Evolutionary conservation across 1,140 invertebrate species (phyloP).

Genomic region (Anoplophora glabripennis): DNA sequence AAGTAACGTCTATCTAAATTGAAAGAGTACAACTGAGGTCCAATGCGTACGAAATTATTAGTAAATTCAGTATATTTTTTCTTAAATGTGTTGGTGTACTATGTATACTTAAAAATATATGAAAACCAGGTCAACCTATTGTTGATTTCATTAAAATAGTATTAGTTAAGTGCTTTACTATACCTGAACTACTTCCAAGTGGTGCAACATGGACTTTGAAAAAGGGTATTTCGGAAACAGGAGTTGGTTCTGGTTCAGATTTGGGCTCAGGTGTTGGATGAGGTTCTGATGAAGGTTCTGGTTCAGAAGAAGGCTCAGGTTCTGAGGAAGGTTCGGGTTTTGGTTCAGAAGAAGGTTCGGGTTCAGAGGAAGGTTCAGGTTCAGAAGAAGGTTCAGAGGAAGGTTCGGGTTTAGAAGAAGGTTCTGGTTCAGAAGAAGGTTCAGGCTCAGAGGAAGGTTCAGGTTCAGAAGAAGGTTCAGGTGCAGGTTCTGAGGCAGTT

Average conservation of each 20-base stretch:
- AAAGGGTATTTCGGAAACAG: constrained; percentile 15
- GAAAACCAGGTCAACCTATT: not conserved
- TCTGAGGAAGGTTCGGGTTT: constrained; percentile 46
- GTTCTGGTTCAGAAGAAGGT: constrained; percentile 44
- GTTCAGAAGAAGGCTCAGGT: constrained; percentile 44
- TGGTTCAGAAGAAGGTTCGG: constrained; percentile 44
- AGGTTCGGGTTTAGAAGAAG: constrained; percentile 50
- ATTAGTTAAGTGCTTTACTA: not conserved
- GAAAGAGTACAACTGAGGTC: too few species aligned
- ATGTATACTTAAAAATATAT: too few species aligned
- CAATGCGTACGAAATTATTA: too few species aligned
- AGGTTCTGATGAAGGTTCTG: constrained; percentile 45
- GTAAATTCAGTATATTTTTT: too few species aligned
- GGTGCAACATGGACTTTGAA: not conserved
- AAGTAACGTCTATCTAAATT: too few species aligned
- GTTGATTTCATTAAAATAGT: not conserved
- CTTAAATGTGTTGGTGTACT: too few species aligned
- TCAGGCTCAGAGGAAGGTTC: constrained; percentile 47
- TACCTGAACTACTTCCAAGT: constrained; percentile 7
- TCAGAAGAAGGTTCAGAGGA: constrained; percentile 27
- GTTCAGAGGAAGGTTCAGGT: constrained; percentile 44
- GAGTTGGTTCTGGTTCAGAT: constrained; percentile 47
- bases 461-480: constrained; percentile 47
- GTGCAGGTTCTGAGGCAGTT: constrained; percentile 48
- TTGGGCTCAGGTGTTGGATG: constrained; percentile 46